Evolutionary conservation across 2,888 invertebrate genomes (phyloP), one percentile per base, ranked within the genome.

Genomic region (Zaprionus lineosus): DNA sequence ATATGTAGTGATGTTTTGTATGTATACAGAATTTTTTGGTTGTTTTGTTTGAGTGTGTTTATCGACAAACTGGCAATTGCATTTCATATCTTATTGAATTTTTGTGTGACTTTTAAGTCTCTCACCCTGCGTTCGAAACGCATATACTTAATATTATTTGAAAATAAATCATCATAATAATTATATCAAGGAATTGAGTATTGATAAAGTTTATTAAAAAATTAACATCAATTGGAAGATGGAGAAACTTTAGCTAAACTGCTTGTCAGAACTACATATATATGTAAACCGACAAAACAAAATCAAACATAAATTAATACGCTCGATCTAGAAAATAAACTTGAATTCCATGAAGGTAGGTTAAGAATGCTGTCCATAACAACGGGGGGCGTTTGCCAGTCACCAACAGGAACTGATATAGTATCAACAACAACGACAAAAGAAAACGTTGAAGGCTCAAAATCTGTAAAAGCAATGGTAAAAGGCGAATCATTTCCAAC

Each of bases 351-450:
- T 59, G 59, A 51, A 59, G 55, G 33, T 29, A 26, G 36, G 14
- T 33, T 48, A 43, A 64, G 60, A 71, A 76, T 77, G 78, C 68
- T 82, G 47, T 61, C 79, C 41, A 72, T 67, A 60, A 74, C 67
- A 67, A 71, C 56, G 14, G 51, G 36, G 29, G 69, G 55, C 66
- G 64, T 52, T 52, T 63, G 59, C 57, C 77, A 77, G 40, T 36
- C 74, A 18, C 52, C 61, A 28, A 43, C 55, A 12, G 55, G 21
- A 37, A 39, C 52, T 16, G 79, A 67, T 58, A 16, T 53, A 43
- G 39, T 41, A 28, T 24, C 40, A 47, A 18, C 53, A 50, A 36
- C 40, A 48, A 41, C 65, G 55, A 48, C 33, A 39, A 34, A 12
- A 16, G 15, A 31, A 14, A 26, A 12, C 12, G 61, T 52, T 29